Percentiles rank a stretch among this genome's conserved stretches.
Conservation (phyloP, 2,113 vertebrate genomes). For the Heterochromis multidens region DNA sequence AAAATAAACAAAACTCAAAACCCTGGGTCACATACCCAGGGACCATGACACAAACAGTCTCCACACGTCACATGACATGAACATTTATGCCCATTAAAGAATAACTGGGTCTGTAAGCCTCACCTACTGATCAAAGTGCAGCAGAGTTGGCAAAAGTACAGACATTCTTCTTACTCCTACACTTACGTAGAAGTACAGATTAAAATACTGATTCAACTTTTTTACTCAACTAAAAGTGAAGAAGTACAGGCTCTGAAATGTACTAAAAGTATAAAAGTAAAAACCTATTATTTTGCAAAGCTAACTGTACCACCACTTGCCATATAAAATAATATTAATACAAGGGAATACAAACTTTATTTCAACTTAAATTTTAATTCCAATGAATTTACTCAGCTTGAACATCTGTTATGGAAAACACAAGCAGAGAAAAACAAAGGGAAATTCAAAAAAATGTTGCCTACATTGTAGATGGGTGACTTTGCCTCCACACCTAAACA, state of each 20-base stretch:
- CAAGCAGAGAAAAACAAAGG: neutral
- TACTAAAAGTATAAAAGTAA: neutral
- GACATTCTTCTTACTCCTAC: no score
- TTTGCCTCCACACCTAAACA: neutral
- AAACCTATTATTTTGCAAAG: neutral
- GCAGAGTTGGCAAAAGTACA: neutral
- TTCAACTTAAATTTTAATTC: neutral
- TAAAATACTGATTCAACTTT: neutral
- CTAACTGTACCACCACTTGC: neutral
- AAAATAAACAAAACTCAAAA: no score
- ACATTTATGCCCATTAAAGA: accelerated
- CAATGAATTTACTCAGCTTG: neutral
- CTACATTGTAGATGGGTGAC: neutral
- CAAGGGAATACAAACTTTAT: neutral
- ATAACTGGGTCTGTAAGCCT: neutral
- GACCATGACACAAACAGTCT: neutral
- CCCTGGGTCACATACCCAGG: no score
- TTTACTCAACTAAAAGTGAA: neutral
- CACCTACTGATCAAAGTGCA: accelerated
- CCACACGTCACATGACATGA: accelerated
- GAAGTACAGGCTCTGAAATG: neutral
- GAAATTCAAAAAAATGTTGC: no score
- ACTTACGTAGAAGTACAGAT: neutral
- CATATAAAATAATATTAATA: neutral
- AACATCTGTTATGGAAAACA: neutral